Base-by-base conservation (phyloP, 2,888 invertebrate species). In the Physocephala rufipes region DNA sequence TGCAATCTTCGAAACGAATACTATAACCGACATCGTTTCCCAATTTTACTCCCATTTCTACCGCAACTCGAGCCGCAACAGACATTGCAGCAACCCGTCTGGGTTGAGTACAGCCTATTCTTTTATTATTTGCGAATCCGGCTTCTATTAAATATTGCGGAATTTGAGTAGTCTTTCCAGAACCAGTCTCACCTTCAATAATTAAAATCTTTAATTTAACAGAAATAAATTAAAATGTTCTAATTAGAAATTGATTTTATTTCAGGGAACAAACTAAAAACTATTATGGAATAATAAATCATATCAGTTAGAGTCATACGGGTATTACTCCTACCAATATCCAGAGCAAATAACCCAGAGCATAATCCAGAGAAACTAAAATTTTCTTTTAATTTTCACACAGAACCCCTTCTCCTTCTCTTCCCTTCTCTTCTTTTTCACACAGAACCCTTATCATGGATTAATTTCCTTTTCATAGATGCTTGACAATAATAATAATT, bases 41-140 rank as follows among this genome's bases (percentile, higher is more conserved):
- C 30, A 99, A 88, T 87, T 99, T 99, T 0, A 95, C 94, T 76
- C 91, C 91, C 95, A 99, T 96, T 89, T 99, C 99, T 84, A 99
- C 95, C 2, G 99, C 95, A 1, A 99, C 99, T 84, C 99, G 90
- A 3, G 98, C 94, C 24, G 99, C 96, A 26, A 99, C 99, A n/a
- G 97, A 97, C 99, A 99, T 99, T 2, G 99, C 98, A 26, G 99
- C 99, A 1, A 99, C 99, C 85, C 99, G 89, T 76, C 99, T 89
- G 0, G 99, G 99, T 85, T 98, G 97, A 0, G 99, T 99, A 82
- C 99, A 99, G 0, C 98, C 99, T 80, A 99, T 95, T 86, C 93
- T 92, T 87, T 95, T 95, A 49, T 91, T 92, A 82, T 90, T 87
- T 1, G 94, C 93, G 80, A 93, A 96, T 2, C 95, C 99, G 62